These are phyloP conservation scores for Eupeodes corollae DNA, from an alignment of 1,140 invertebrate species.

Conservation along the genomic window DNA sequence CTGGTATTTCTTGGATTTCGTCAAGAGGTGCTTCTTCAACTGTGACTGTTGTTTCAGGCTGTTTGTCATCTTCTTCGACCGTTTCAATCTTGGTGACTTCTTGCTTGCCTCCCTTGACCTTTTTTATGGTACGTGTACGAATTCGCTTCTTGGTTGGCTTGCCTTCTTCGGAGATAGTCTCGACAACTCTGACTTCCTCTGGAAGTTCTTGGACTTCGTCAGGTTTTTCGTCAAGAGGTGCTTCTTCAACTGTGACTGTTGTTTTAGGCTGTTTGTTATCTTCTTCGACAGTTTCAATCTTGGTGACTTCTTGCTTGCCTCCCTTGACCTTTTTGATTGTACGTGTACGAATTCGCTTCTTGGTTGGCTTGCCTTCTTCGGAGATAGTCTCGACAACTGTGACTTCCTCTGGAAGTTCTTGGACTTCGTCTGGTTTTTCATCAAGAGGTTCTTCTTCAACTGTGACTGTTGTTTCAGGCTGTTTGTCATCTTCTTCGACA, in stretches of 20 bases:
- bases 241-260: slow-evolving; percentile 1
- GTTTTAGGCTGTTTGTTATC: slow-evolving; percentile 4
- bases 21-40: slow-evolving; percentile 15
- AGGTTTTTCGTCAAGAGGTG: slow-evolving; percentile 1
- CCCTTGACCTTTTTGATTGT: slow-evolving; percentile 10
- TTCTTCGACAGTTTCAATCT: slow-evolving; percentile 15
- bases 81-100: slow-evolving; percentile 19
- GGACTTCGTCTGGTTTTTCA: slow-evolving; percentile 11
- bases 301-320: slow-evolving; percentile 16
- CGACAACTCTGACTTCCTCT: slow-evolving; percentile 30
- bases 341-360: slow-evolving; percentile 8
- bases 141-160: slow-evolving; percentile 12
- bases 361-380: slow-evolving; percentile 13
- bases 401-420: slow-evolving; percentile 35
- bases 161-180: slow-evolving; percentile 18
- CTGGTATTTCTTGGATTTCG: slow-evolving; percentile 5
- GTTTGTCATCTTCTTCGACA: slow-evolving; percentile 15
- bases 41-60: slow-evolving; percentile 18
- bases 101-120: slow-evolving; percentile 9
- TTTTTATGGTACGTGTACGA: slow-evolving; percentile 12
- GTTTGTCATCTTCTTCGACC: slow-evolving; percentile 22
- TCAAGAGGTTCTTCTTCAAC: slow-evolving; percentile 16
- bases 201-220: slow-evolving; percentile 11
- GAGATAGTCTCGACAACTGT: slow-evolving; percentile 8
- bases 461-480: slow-evolving; percentile 14